Percentiles rank a stretch among this genome's conserved stretches.
Evolutionary conservation across 2,888 invertebrate genomes (phyloP).

Genomic region (Synanthedon vespiformis): DNA sequence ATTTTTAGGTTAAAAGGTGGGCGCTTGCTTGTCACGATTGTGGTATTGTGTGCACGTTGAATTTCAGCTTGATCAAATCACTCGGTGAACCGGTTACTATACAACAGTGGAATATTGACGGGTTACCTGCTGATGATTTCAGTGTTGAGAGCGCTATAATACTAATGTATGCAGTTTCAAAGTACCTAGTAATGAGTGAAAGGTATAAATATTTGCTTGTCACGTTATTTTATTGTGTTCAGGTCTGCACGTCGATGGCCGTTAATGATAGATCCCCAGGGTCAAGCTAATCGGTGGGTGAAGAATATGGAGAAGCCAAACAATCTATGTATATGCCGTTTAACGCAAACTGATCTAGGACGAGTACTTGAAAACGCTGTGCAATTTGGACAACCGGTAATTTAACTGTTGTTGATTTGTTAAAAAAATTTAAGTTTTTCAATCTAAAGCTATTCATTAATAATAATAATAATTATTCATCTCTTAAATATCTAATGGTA

Average conservation of each 20-base stretch:
- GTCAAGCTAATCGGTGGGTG: slow-evolving; percentile 94
- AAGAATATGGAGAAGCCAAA: slow-evolving; percentile 92
- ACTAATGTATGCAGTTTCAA: slow-evolving; percentile 75
- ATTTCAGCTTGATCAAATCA: slow-evolving; percentile 82
- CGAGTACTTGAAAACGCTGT: slow-evolving; percentile 87
- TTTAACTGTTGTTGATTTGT: slow-evolving; percentile 8
- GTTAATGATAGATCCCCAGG: slow-evolving; percentile 95
- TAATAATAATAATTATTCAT: too few relatives aligned
- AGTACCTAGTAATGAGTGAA: background rate
- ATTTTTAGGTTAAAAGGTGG: slow-evolving; percentile 78
- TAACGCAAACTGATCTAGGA: slow-evolving; percentile 86
- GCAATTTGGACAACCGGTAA: slow-evolving; percentile 86
- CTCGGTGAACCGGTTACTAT: slow-evolving; percentile 91
- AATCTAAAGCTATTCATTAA: too few relatives aligned
- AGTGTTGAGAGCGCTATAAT: slow-evolving; percentile 94
- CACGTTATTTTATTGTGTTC: slow-evolving; percentile 17
- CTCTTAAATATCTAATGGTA: too few relatives aligned
- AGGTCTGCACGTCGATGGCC: slow-evolving; percentile 93
- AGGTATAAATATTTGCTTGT: too few relatives aligned
- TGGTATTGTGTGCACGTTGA: slow-evolving; percentile 79
- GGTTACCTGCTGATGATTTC: slow-evolving; percentile 89
- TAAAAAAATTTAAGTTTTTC: too few relatives aligned
- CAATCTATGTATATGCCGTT: slow-evolving; percentile 82
- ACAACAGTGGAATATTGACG: slow-evolving; percentile 91
- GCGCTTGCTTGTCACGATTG: slow-evolving; percentile 75